These are phyloP conservation scores for Dryoscopus gambensis DNA, from an alignment of 2,113 vertebrate species.

Conservation along the genomic window DNA sequence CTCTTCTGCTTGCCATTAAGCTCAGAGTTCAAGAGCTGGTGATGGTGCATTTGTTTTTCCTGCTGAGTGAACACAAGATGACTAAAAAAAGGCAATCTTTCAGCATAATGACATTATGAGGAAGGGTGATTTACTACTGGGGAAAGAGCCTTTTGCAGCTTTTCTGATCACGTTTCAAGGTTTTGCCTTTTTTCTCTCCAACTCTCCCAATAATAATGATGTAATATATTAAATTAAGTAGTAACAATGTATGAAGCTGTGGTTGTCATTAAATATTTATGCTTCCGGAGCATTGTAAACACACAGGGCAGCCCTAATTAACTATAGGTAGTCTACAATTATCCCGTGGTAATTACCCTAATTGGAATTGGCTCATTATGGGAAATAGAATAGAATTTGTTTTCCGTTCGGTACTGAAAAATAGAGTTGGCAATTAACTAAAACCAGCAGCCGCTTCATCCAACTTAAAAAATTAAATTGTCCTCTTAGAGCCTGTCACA, in stretches of 20 bases:
- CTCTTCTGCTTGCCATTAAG: not conserved
- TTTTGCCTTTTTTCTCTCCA: not conserved
- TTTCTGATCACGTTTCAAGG: not conserved
- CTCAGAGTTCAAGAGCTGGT: not conserved
- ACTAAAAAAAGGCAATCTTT: not conserved
- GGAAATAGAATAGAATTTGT: constrained; percentile 37
- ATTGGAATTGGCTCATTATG: constrained; percentile 21
- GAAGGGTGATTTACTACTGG: not conserved
- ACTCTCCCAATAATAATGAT: not conserved
- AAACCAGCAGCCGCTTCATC: constrained; percentile 39
- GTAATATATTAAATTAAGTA: constrained; percentile 44
- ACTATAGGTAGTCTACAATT: constrained; percentile 42
- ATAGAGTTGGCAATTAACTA: constrained; percentile 37
- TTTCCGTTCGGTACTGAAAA: constrained; percentile 31
- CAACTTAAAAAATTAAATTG: constrained; percentile 21
- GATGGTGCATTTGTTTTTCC: not conserved
- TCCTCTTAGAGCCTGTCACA: constrained; percentile 11
- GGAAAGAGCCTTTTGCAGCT: not conserved
- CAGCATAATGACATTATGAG: not conserved
- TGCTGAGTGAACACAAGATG: not conserved
- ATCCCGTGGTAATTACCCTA: constrained; percentile 22
- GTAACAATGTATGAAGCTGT: constrained; percentile 11
- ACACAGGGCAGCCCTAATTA: constrained; percentile 50
- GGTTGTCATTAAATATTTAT: constrained; percentile 61
- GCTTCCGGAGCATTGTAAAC: constrained; percentile 30